Percentiles rank a stretch among this genome's conserved stretches.
phyloP scores from a whole-genome alignment of 2,113 vertebrate species.

The Origma solitaria region DNA sequence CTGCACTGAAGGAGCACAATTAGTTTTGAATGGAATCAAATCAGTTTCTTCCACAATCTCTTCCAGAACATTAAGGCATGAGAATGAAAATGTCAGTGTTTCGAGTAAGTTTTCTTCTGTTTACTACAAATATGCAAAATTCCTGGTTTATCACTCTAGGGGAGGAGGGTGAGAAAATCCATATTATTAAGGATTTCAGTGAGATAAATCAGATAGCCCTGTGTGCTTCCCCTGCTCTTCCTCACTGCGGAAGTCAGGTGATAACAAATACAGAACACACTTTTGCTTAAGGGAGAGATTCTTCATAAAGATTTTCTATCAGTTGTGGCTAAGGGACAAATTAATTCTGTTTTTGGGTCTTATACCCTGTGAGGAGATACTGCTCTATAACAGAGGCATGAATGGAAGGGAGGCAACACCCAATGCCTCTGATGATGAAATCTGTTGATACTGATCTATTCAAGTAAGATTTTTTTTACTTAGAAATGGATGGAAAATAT shows the following conservation, averaged over 20 bases:
- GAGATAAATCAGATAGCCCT: background rate
- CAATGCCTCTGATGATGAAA: background rate
- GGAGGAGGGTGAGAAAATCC: background rate
- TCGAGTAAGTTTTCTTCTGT: background rate
- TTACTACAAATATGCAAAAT: background rate
- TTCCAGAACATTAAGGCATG: background rate
- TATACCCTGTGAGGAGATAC: background rate
- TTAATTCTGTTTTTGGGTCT: background rate
- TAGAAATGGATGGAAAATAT: background rate
- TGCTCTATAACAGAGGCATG: background rate
- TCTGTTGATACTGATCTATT: background rate
- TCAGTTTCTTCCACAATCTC: background rate
- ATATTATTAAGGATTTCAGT: background rate
- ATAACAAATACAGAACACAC: background rate
- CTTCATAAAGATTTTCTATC: background rate
- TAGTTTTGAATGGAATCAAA: background rate
- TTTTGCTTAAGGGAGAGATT: background rate
- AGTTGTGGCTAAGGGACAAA: accelerated
- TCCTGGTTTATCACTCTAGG: background rate
- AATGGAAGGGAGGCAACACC: background rate
- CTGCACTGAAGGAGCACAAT: background rate
- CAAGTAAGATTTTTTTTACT: background rate
- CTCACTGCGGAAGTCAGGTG: background rate
- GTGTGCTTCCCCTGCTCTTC: background rate
- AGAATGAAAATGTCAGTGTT: background rate